Conservation (phyloP, 2,797 vertebrate genomes). For the Trachurus trachurus region DNA sequence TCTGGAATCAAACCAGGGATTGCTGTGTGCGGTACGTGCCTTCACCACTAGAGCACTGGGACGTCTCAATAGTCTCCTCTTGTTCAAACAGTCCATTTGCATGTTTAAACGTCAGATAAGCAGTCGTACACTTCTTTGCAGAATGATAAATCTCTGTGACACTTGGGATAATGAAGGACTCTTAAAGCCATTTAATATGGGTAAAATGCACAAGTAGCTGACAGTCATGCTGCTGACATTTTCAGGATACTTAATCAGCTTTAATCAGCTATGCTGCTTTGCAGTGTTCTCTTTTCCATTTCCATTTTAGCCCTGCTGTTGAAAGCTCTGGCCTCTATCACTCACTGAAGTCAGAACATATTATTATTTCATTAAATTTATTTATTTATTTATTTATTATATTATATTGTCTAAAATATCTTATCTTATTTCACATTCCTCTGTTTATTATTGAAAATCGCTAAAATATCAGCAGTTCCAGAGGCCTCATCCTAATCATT, state of each 20-base stretch:
- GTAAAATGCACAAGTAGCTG: slow-evolving; percentile 13
- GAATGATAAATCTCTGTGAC: background rate
- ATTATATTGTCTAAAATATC: too few relatives aligned
- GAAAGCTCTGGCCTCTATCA: background rate
- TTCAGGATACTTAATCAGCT: background rate
- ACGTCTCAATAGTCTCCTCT: background rate
- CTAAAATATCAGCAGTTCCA: too few relatives aligned
- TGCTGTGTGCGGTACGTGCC: background rate
- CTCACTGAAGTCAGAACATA: background rate
- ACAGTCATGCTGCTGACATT: slow-evolving; percentile 14
- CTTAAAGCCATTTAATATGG: background rate
- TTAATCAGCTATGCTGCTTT: background rate
- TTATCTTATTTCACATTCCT: background rate
- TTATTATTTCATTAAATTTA: too few relatives aligned
- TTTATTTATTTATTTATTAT: too few relatives aligned
- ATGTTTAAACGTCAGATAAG: too few relatives aligned
- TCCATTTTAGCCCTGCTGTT: background rate
- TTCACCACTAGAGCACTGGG: too few relatives aligned
- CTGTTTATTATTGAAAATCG: background rate
- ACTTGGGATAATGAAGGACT: background rate
- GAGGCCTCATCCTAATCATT: too few relatives aligned
- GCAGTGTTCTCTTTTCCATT: background rate
- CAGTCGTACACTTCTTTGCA: too few relatives aligned
- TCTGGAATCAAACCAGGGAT: background rate
- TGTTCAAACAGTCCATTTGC: background rate